These are phyloP conservation scores for Cremastobaeus sp. DNA, from an alignment of 2,888 invertebrate species.

Conservation along the genomic window DNA sequence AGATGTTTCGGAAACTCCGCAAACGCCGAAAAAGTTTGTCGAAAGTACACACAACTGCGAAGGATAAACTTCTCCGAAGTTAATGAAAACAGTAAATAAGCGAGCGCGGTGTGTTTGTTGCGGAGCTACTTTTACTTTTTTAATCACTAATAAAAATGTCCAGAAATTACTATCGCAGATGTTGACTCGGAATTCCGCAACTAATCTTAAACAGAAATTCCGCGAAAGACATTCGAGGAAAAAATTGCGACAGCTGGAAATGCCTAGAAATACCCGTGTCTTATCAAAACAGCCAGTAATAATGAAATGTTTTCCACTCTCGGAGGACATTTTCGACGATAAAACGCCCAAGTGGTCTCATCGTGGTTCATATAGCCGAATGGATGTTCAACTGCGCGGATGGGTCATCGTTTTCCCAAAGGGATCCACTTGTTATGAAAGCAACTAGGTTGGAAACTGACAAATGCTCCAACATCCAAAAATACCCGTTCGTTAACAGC, in stretches of 20 bases:
- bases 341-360: conserved; percentile 6
- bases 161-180: no score
- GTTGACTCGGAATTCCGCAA: no score
- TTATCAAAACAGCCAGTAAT: no score
- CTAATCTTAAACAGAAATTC: not conserved
- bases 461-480: conserved; percentile 69
- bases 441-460: conserved; percentile 64
- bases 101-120: conserved; percentile 16
- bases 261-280: no score
- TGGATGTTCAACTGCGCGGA: conserved; percentile 26
- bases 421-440: conserved; percentile 61
- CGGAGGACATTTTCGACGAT: conserved; percentile 7
- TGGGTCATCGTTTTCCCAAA: conserved; percentile 60
- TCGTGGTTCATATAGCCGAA: conserved; percentile 18
- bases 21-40: conserved; percentile 23
- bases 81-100: conserved; percentile 41
- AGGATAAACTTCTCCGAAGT: conserved; percentile 18
- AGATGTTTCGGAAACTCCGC: conserved; percentile 28
- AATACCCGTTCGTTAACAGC: conserved; percentile 59
- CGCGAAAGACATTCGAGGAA: not conserved
- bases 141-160: conserved; percentile 10
- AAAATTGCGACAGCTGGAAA: no score
- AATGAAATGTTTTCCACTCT: no score
- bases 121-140: conserved; percentile 6
- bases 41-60: conserved; percentile 8